Conservation (phyloP, 2,888 invertebrate species). For the Heliconius ismenius region DNA sequence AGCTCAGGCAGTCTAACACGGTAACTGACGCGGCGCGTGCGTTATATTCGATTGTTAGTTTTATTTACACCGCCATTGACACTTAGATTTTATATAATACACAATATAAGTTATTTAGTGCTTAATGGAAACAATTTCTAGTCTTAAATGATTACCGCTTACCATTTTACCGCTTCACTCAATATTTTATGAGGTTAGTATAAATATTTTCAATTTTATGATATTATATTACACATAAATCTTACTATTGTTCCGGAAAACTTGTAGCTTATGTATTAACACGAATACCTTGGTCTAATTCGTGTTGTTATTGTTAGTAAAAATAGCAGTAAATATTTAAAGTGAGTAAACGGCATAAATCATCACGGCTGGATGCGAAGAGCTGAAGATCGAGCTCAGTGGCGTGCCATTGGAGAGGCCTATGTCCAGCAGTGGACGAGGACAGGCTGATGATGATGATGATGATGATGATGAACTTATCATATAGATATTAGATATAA, state of each 20-base stretch:
- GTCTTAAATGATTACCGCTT: constrained; percentile 1
- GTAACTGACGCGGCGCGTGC: constrained; percentile 54
- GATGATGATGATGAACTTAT: too few relatives aligned
- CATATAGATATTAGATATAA: not conserved
- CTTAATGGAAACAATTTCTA: constrained; percentile 20
- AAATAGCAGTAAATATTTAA: not conserved
- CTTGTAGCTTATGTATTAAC: constrained; percentile 51
- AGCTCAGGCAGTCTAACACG: constrained; percentile 57
- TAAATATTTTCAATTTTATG: constrained; percentile 46
- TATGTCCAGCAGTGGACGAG: too few relatives aligned
- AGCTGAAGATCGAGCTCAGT: too few relatives aligned
- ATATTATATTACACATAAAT: constrained; percentile 46
- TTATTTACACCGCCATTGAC: not conserved
- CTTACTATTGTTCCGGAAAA: constrained; percentile 42
- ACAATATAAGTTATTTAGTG: constrained; percentile 5
- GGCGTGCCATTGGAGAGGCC: too few relatives aligned
- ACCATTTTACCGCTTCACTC: constrained; percentile 14
- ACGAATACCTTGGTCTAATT: not conserved
- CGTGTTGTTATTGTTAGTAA: not conserved
- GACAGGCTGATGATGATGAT: too few relatives aligned
- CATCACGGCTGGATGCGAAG: too few relatives aligned
- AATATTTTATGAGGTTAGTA: constrained; percentile 51
- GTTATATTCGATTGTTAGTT: constrained; percentile 44
- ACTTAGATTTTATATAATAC: not conserved
- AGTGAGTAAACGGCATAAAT: too few relatives aligned